Conservation (phyloP, 2,797 vertebrate species). For the Botia kubotai region DNA sequence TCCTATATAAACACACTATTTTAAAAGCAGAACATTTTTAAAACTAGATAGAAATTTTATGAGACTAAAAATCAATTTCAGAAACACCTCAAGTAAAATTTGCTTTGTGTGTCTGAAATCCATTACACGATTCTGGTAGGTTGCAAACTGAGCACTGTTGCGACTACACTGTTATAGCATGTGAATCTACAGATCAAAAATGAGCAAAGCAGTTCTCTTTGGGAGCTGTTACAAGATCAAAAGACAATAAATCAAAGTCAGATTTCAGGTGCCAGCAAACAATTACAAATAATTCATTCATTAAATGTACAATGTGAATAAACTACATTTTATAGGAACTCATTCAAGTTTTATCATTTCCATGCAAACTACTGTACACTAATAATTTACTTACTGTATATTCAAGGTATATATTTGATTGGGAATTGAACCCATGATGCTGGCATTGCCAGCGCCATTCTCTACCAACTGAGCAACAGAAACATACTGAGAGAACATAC, state of each 20-base stretch:
- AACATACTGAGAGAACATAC: neutral
- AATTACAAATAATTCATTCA: no score
- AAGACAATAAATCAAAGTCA: neutral
- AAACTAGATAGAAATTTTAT: neutral
- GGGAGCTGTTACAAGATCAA: slow-evolving; percentile 6
- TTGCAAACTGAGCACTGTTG: neutral
- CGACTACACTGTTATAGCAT: neutral
- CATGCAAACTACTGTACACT: no score
- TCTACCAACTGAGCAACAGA: neutral
- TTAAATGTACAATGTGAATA: neutral
- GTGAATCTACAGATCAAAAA: slow-evolving; percentile 5
- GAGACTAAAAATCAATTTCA: no score
- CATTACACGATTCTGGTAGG: neutral
- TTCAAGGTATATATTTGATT: no score
- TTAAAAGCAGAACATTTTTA: neutral
- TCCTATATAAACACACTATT: no score
- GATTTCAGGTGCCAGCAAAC: neutral
- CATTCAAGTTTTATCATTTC: neutral
- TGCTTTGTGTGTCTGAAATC: no score
- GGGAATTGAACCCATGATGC: no score
- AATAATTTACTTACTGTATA: no score
- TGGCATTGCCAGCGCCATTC: neutral
- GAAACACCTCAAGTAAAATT: neutral
- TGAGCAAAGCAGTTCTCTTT: neutral
- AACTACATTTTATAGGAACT: neutral